Conservation (phyloP, 2,888 invertebrate genomes). For the Antitype chi region DNA sequence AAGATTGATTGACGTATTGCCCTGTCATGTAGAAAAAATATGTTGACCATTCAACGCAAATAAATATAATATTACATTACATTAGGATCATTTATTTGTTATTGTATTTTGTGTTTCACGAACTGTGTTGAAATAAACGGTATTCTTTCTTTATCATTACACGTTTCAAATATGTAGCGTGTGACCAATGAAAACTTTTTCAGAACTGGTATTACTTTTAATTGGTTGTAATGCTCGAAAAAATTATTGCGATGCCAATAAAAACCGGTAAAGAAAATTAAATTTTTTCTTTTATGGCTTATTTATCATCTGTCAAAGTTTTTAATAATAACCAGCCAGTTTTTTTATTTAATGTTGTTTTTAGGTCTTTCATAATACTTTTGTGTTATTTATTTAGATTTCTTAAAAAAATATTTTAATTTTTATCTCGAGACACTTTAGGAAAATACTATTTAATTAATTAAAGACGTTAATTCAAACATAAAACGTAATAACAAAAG, state of each 20-base stretch:
- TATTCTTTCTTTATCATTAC: too few species aligned
- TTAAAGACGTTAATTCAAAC: neutral
- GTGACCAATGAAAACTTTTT: neutral
- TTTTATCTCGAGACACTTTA: neutral
- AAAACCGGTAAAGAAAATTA: neutral
- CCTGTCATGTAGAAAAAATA: neutral
- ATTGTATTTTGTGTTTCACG: too few species aligned
- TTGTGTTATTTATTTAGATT: too few species aligned
- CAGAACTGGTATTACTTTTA: neutral
- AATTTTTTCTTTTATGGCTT: neutral
- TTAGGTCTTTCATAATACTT: constrained; percentile 15
- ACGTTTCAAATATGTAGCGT: constrained; percentile 9
- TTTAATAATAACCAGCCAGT: constrained; percentile 10
- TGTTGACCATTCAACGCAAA: neutral
- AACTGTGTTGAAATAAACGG: too few species aligned
- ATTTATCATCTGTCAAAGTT: neutral
- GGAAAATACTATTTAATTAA: neutral
- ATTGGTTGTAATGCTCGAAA: constrained; percentile 17
- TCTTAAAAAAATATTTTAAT: too few species aligned
- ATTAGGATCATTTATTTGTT: neutral
- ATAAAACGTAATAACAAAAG: constrained; percentile 13
- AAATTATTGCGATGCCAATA: neutral
- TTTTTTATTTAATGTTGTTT: neutral
- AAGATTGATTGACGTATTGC: neutral
- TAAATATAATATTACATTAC: neutral